These are phyloP conservation scores for Otus scops DNA, from an alignment of 2,797 vertebrate species.

Conservation along the genomic window DNA sequence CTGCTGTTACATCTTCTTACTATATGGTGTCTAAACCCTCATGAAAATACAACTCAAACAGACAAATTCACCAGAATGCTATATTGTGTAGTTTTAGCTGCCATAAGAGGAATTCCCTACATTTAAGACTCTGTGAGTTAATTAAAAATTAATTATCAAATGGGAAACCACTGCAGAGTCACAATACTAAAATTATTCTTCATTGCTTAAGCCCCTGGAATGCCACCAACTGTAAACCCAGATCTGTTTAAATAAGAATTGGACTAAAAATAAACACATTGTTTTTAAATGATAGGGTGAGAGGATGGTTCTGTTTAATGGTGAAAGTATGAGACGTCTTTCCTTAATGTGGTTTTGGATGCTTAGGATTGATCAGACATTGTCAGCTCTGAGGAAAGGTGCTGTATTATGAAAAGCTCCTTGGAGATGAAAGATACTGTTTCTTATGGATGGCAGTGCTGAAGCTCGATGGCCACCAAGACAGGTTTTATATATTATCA, in stretches of 20 bases:
- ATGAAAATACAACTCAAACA: neutral
- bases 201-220: neutral
- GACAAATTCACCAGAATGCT: neutral
- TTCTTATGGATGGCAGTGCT: constrained; percentile 5
- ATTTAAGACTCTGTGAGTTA: neutral
- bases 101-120: neutral
- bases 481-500: constrained; percentile 34
- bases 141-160: neutral
- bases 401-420: neutral
- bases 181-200: neutral
- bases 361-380: neutral
- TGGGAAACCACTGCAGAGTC: neutral
- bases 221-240: neutral
- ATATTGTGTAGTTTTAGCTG: neutral
- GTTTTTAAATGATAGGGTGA: neutral
- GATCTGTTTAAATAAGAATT: neutral
- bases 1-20: neutral
- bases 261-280: neutral
- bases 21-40: neutral
- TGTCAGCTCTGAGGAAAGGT: neutral
- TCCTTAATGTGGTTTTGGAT: neutral
- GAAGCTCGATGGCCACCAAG: neutral
- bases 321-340: neutral
- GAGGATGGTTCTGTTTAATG: neutral
- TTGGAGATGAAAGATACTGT: neutral